Base-by-base conservation (phyloP, 2,113 vertebrate genomes). In the Lathamus discolor region DNA sequence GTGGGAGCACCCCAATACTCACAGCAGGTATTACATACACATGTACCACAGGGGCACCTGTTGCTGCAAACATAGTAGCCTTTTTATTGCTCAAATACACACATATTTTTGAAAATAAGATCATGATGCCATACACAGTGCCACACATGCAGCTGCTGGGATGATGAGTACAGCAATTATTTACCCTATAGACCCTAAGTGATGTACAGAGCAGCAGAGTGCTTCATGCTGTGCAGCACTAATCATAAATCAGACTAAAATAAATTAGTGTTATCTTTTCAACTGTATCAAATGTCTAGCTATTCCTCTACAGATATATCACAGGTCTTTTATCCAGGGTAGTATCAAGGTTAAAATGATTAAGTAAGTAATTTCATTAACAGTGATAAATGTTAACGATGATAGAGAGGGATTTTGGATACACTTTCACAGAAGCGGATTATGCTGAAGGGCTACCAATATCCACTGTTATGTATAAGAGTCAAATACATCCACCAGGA, bases 261-360 rank as follows among this genome's bases (percentile, higher is more conserved):
- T 95, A 93, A 97, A 95, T 95, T 83, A 96, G 39, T 51, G 37
- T 73, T 93, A 80, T 80, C 90, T 95, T 87, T 87, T 88, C 82
- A 88, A 73, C 93, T 96, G 87, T 95, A 93, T 93, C 92, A 87
- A 95, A 95, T 75, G 61, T 51, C 59, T 79, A 85, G 89, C 86
- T 94, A 86, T 83, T 97, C 90, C 93, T 95, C 63, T 92, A 61
- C 39, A 92, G 81, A 89, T 91, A 93, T 43, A 86, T 92, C 63
- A 54, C 61, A 51, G 90, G 48, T 77, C 79, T 94, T 82, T 95
- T 86, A 93, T 93, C 86, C 85, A 92, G 94, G 80, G 67, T 72
- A 97, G 90, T 84, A 94, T 92, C 94, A 95, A 93, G 92, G 91
- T 97, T 96, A 97, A 97, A 93, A 96, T 92, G 81, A 96, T 97